phyloP scores from a whole-genome alignment of 2,113 vertebrate genomes.

The Phocoena sinus region DNA sequence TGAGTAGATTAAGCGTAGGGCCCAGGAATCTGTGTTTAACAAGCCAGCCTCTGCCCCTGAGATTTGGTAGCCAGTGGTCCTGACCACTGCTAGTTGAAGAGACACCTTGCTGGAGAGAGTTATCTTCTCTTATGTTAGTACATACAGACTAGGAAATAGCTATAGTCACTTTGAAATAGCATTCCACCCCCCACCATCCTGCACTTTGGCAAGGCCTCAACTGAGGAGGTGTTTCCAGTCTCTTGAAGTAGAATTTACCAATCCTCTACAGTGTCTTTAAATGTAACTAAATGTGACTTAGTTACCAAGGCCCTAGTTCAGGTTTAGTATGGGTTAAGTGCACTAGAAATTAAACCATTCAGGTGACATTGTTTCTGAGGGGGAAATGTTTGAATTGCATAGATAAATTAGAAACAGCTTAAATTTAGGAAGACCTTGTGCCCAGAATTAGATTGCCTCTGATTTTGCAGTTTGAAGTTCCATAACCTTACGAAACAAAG shows the following conservation, averaged over 20 bases:
- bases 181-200: background rate
- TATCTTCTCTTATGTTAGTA: background rate
- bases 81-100: background rate
- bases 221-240: background rate
- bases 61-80: background rate
- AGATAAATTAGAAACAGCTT: slow-evolving; percentile 14
- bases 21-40: background rate
- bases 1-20: background rate
- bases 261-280: background rate
- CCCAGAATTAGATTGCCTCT: background rate
- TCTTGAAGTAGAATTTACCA: slow-evolving; percentile 21
- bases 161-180: background rate
- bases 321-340: background rate
- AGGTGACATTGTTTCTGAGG: background rate
- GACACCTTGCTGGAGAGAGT: background rate
- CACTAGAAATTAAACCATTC: background rate
- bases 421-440: slow-evolving; percentile 18
- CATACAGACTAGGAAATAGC: background rate
- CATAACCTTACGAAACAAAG: background rate
- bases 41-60: background rate
- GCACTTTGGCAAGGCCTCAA: background rate
- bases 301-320: background rate
- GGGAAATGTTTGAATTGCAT: slow-evolving; percentile 14
- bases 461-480: slow-evolving; percentile 23
- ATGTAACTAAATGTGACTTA: background rate